phyloP scores from a whole-genome alignment of 2,113 vertebrate species.

The Alligator mississippiensis region DNA sequence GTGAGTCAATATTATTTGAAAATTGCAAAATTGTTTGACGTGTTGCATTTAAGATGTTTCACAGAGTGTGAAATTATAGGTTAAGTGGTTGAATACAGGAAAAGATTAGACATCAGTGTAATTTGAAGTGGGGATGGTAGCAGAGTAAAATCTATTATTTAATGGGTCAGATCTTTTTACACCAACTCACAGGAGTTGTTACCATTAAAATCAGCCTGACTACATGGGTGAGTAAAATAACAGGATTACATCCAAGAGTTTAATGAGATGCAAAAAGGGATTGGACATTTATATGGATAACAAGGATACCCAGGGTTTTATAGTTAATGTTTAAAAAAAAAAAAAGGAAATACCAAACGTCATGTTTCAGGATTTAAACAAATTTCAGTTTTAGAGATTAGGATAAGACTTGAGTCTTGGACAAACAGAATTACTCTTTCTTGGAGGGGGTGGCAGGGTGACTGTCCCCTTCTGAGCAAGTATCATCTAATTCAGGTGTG shows the following conservation, averaged over 20 bases:
- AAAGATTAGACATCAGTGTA: not conserved
- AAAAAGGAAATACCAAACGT: not conserved
- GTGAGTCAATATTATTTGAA: not conserved
- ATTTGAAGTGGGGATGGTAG: conserved; percentile 5
- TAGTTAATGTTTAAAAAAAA: not conserved
- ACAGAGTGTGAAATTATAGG: not conserved
- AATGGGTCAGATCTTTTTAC: not conserved
- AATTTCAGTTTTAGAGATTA: not conserved
- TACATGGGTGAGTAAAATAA: not conserved
- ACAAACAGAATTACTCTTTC: too few species aligned
- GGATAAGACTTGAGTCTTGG: not conserved
- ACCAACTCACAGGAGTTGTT: not conserved
- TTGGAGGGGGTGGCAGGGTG: too few species aligned
- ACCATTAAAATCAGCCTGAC: not conserved
- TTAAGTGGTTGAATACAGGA: not conserved
- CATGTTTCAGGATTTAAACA: not conserved
- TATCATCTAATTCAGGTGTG: too few species aligned
- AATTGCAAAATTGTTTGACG: not conserved
- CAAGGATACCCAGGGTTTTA: not conserved
- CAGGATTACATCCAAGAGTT: not conserved
- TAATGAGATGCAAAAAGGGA: not conserved
- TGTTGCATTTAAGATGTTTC: not conserved
- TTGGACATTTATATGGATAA: not conserved
- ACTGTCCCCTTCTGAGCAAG: too few species aligned
- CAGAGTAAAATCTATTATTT: not conserved